Base-by-base conservation (phyloP, 2,888 invertebrate species). In the Apeira syringaria region DNA sequence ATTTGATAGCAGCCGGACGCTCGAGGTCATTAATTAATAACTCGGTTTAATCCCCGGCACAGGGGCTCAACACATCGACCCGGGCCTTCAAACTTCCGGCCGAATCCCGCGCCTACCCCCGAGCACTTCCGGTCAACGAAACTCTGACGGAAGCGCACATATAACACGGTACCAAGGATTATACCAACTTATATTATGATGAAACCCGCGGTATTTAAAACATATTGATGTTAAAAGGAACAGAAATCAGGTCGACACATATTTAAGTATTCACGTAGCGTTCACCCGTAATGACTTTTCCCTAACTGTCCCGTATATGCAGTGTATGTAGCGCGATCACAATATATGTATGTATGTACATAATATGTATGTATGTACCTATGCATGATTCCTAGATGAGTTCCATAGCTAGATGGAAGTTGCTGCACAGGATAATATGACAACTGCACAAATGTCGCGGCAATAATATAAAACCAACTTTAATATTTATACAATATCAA, bases 11-110 rank as follows among this genome's bases (percentile, higher is more conserved):
- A 61, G 62, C 70, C 81, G 82, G 78, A 78, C 68, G 75, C 64
- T 63, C 59, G 72, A 59, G 71, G 76, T 72, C 75, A 74, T 84
- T 86, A 85, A 86, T 85, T 87, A 86, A 83, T 86, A 80, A 85
- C 77, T 76, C 71, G 74, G 82, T 78, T 43, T 78, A 79, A 84
- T 76, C 76, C 73, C 61, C 70, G 59, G 71, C 74, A 74, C 74
- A 68, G 68, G 68, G 79, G 84, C 79, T 83, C 76, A 84, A 82
- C 84, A 80, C 79, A 84, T 83, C 80, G 79, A 66, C 62, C 68
- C 71, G 60, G 65, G 74, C 76, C 69, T 63, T 5, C 66, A 70
- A 80, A 82, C 72, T 81, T 86, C 87, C 87, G 85, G 86, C 79
- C 79, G 76, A 80, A 81, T 79, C 80, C 84, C 81, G 78, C 75